These are phyloP conservation scores for Pristionchus fissidentatus DNA, from an alignment of 2,888 invertebrate species.

Conservation along the genomic window DNA sequence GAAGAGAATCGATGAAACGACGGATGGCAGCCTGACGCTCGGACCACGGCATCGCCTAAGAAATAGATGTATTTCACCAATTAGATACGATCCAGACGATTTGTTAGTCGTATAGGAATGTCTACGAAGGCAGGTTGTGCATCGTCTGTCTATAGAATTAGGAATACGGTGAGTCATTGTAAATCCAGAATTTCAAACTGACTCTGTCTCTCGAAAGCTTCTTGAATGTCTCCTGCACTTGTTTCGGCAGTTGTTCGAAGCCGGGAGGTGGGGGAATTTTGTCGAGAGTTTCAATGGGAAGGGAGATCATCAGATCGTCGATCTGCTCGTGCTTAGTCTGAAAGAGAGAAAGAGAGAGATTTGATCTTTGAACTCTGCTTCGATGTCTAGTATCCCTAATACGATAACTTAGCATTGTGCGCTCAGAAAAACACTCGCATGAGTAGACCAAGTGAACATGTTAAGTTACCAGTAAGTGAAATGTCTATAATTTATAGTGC, in stretches of 20 bases:
- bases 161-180: not conserved
- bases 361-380: not conserved
- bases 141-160: not conserved
- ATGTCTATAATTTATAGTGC: too few relatives aligned
- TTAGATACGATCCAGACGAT: too few relatives aligned
- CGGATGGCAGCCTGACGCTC: conserved; percentile 31
- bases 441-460: too few relatives aligned
- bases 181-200: not conserved
- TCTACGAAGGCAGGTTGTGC: too few relatives aligned
- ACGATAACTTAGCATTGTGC: too few relatives aligned
- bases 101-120: too few relatives aligned
- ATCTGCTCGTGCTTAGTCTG: conserved; percentile 40
- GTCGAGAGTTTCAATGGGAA: conserved; percentile 34
- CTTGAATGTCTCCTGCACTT: conserved; percentile 33
- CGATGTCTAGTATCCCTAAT: too few relatives aligned
- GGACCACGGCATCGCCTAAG: conserved; percentile 10
- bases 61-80: not conserved
- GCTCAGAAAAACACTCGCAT: too few relatives aligned
- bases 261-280: conserved; percentile 44
- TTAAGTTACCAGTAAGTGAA: too few relatives aligned
- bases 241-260: conserved; percentile 31
- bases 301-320: conserved; percentile 43
- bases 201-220: conserved; percentile 39
- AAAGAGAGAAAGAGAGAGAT: not conserved
- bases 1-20: conserved; percentile 39